Base-by-base conservation (phyloP, 1,140 invertebrate genomes). In the Andrena cerasifolii region DNA sequence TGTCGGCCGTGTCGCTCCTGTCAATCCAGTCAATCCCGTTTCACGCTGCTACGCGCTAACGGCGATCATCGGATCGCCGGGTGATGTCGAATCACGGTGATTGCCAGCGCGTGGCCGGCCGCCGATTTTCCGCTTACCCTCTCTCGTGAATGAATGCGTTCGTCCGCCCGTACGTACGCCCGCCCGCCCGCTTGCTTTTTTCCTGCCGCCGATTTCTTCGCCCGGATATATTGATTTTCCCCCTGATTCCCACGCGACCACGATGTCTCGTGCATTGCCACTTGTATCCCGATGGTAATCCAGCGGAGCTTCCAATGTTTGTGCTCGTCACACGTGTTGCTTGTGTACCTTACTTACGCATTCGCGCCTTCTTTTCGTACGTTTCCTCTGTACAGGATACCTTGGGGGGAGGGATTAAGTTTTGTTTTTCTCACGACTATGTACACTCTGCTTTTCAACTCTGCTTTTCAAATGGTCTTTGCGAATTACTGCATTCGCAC, bases 181-280 rank as follows among this genome's bases (percentile, higher is more conserved):
- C 43, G 67, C 51, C 56, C 43, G 7, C 31, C 33, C 33, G n/a
- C n/a, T n/a, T n/a, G n/a, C n/a, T n/a, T 40, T 40, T 47, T 26
- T 53, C n/a, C 0, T 62, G 33, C n/a, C 54, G 31, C n/a, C 12
- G 24, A 66, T 76, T 59, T 63, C 61, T 65, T 66, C 49, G n/a
- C 53, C 10, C 40, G n/a, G 10, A 73, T 84, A 84, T 84, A 84
- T 84, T 82, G 79, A 86, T 84, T 79, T 67, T 79, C 21, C 24
- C 43, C 31, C 49, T 59, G 56, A 61, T 79, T 79, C 78, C 68
- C 43, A n/a, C 45, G 24, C 36, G 47, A 59, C 5, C 67, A 33
- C 14, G 7, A 77, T 77, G 45, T 21, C 31, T 26, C 31, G 24
- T 58, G 31, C 24, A 68, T 36, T 68, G 3, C 65, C 43, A 31